Conservation (phyloP, 1,140 invertebrate genomes). For the Aporrectodea caliginosa region DNA sequence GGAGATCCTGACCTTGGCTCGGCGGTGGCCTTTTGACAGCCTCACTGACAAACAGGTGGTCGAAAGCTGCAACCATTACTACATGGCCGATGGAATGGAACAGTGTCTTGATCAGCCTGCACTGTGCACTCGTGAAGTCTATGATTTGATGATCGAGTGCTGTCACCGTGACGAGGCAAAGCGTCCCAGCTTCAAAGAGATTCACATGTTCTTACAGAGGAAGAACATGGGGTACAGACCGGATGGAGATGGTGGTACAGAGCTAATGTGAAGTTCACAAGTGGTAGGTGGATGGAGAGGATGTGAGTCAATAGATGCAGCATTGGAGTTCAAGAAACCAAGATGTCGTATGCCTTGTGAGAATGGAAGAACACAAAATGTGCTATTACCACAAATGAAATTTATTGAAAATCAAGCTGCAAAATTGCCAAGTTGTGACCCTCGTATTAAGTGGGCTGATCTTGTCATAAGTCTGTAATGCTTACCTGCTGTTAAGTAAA, state of each 20-base stretch:
- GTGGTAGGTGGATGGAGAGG: too few relatives aligned
- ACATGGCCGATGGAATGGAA: slow-evolving; percentile 43
- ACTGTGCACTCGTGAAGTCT: slow-evolving; percentile 49
- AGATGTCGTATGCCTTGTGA: too few relatives aligned
- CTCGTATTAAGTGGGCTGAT: too few relatives aligned
- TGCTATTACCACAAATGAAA: too few relatives aligned
- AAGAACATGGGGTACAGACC: slow-evolving; percentile 70
- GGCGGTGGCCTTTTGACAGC: slow-evolving; percentile 75
- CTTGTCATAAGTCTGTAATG: too few relatives aligned
- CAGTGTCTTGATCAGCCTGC: slow-evolving; percentile 8
- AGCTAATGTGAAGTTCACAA: too few relatives aligned
- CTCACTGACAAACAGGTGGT: slow-evolving; percentile 73
- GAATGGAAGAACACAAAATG: too few relatives aligned
- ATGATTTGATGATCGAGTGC: slow-evolving; percentile 87
- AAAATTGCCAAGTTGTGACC: too few relatives aligned
- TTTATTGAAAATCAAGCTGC: too few relatives aligned
- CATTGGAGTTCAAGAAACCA: too few relatives aligned
- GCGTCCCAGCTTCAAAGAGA: slow-evolving; percentile 80
- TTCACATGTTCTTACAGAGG: slow-evolving; percentile 78
- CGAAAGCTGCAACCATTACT: slow-evolving; percentile 60
- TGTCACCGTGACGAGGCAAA: slow-evolving; percentile 73
- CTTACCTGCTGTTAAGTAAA: too few relatives aligned
- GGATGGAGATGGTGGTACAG: not conserved
- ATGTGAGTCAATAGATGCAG: too few relatives aligned
- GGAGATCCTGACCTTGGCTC: slow-evolving; percentile 81